Conservation (phyloP, 2,888 invertebrate species). For the Temnothorax rugatulus region DNA sequence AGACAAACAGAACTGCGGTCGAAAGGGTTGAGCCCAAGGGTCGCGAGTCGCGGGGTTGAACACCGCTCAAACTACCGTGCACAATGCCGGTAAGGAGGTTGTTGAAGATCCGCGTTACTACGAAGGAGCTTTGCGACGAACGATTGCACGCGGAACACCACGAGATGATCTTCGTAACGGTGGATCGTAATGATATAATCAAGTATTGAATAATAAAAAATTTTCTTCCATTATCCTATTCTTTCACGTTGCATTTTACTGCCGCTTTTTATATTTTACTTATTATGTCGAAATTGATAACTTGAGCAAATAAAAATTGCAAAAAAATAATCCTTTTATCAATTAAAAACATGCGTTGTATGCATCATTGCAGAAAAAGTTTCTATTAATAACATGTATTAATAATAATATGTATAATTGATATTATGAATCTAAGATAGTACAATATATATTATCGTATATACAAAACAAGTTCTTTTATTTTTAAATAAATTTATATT, state of each 20-base stretch:
- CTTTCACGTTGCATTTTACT: not conserved
- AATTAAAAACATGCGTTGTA: not conserved
- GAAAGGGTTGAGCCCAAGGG: slow-evolving; percentile 75
- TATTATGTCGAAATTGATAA: not conserved
- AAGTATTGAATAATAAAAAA: not conserved
- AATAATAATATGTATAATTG: not conserved
- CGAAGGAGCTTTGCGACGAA: slow-evolving; percentile 53
- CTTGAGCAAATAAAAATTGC: not conserved
- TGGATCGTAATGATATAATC: slow-evolving; percentile 42
- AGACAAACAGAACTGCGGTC: slow-evolving; percentile 74
- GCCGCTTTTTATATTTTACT: too few species aligned
- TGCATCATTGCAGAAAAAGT: not conserved
- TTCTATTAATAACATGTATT: not conserved
- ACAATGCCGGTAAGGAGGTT: slow-evolving; percentile 64
- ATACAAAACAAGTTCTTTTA: not conserved
- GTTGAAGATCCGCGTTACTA: slow-evolving; percentile 56
- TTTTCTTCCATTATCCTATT: not conserved
- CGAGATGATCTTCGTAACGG: slow-evolving; percentile 55
- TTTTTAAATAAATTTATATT: not conserved
- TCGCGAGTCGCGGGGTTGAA: slow-evolving; percentile 72
- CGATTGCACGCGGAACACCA: slow-evolving; percentile 56
- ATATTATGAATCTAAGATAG: not conserved
- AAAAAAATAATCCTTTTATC: not conserved
- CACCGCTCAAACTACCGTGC: slow-evolving; percentile 77
- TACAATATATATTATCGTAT: not conserved